phyloP scores from a whole-genome alignment of 2,797 vertebrate species.

The Cuculus canorus region DNA sequence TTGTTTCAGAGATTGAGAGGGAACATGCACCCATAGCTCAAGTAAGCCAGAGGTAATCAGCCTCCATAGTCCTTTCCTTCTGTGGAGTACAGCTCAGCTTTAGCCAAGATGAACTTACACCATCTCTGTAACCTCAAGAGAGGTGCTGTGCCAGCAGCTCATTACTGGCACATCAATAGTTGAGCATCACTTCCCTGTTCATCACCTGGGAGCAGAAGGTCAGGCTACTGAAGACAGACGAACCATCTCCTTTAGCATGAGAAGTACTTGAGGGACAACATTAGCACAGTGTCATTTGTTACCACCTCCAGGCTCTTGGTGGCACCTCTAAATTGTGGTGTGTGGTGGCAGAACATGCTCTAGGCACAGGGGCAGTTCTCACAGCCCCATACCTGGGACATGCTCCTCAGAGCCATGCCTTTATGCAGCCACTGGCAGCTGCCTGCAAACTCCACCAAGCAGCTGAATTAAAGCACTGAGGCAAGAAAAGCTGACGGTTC shows the following conservation, averaged over 20 bases:
- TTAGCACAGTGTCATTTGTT: neutral
- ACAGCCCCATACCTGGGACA: neutral
- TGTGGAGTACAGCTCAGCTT: neutral
- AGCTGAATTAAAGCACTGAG: neutral
- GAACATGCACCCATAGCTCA: neutral
- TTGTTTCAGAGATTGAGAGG: neutral
- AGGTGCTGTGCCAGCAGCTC: neutral
- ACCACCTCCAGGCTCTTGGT: neutral
- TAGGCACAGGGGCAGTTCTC: neutral
- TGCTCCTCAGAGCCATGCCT: neutral
- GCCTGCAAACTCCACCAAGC: neutral
- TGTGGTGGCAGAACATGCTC: neutral
- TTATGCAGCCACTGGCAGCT: neutral
- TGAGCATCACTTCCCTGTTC: neutral
- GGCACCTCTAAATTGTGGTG: neutral
- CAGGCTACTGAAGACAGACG: neutral
- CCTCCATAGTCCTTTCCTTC: neutral
- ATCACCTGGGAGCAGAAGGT: neutral
- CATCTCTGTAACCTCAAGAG: neutral
- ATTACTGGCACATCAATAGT: neutral
- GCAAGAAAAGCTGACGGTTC: neutral
- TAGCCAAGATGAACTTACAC: neutral
- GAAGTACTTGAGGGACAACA: neutral
- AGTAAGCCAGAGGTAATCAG: neutral
- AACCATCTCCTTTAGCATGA: neutral